Conservation (phyloP, 2,797 vertebrate species). For the Mallotus villosus region DNA sequence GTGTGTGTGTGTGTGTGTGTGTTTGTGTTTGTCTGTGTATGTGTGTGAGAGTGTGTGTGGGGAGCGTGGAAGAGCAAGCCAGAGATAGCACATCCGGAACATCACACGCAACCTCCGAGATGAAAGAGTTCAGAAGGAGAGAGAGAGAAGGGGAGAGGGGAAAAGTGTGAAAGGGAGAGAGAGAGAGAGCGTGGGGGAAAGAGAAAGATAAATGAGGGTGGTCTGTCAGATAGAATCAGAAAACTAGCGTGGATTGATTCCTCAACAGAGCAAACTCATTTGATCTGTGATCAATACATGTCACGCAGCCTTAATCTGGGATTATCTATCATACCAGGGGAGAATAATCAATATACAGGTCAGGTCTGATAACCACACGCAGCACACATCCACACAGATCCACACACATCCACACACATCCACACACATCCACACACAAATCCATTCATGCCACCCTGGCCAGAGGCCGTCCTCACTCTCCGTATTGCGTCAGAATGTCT, state of each 20-base stretch:
- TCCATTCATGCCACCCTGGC: too few species aligned
- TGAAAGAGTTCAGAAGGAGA: not conserved
- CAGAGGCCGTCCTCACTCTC: too few species aligned
- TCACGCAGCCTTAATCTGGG: too few species aligned
- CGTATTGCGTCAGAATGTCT: too few species aligned
- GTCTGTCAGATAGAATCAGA: not conserved
- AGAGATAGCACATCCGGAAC: not conserved
- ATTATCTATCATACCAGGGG: too few species aligned
- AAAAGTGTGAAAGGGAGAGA: not conserved
- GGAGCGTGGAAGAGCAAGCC: not conserved
- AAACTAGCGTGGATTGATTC: not conserved
- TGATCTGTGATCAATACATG: too few species aligned
- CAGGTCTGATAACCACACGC: too few species aligned
- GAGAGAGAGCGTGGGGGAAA: not conserved
- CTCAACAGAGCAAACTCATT: too few species aligned
- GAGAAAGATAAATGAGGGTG: not conserved
- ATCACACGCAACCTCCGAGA: not conserved
- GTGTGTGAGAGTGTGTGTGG: constrained; percentile 5
- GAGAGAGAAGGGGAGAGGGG: not conserved
- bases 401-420: too few species aligned
- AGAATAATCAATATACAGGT: too few species aligned
- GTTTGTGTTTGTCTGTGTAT: constrained; percentile 43
- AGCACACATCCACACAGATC: too few species aligned
- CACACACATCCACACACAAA: too few species aligned
- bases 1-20: constrained; percentile 6